Base-by-base conservation (phyloP, 37 sponge, comb jelly and placozoan genomes). In the Dysidea cf. avara region DNA sequence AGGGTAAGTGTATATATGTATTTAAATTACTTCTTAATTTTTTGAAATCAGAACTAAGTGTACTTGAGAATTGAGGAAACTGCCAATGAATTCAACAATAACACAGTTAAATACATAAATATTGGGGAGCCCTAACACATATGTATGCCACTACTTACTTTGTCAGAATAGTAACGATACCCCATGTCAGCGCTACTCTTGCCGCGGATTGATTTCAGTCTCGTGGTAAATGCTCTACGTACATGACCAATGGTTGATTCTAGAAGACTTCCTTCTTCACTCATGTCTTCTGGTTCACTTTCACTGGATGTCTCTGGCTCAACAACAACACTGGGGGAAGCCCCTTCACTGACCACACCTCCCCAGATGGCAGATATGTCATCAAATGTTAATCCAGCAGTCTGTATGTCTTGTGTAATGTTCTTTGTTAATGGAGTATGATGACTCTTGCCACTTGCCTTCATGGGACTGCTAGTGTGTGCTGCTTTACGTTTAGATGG, bases 91-190 rank as follows among this genome's bases (percentile, higher is more conserved):
- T 25, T 54, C 29, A 5, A 24, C 28, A 59, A 26, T 30, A 3
- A 46, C 11, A 52, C 17, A 20, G 50, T 11, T 28, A 59, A 32
- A 46, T 59, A 29, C 48, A 25, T 39, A 28, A 26, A 37, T 24
- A 17, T 11, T 64, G 16, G 13, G 38, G 9, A 36, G 12, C 34
- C 7, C 13, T 68, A 40, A 18, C 53, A 53, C 30, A 29, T 2
- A 14, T 66, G 6, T 6, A 31, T 0, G n/a, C 18, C 1, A 35
- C 47, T 1, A 57, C 72, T 49, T 26, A 89, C 90, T 72, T 80
- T 83, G 49, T 89, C 85, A 31, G 61, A 31, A 53, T 81, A 89
- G 76, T 84, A 80, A 39, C 75, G 63, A 30, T 76, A 89, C 20
- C 86, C 85, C 80, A 83, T 72, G 55, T 89, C 90, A 29, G 71